These are phyloP conservation scores for Incurvaria masculella DNA, from an alignment of 2,888 invertebrate species.

Conservation along the genomic window DNA sequence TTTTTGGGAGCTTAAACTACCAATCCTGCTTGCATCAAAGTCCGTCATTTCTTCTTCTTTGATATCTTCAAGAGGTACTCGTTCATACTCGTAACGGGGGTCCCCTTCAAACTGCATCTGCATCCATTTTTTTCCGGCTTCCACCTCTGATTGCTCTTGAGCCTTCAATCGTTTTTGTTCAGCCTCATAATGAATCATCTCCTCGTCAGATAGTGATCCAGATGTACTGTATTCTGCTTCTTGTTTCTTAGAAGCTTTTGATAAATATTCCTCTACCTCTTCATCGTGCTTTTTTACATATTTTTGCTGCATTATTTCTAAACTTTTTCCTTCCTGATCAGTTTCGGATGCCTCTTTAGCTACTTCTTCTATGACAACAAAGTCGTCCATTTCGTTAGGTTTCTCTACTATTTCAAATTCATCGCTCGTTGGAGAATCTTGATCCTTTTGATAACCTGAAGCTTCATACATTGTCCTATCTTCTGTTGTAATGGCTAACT, in stretches of 20 bases:
- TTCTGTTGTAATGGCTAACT: slow-evolving; percentile 59
- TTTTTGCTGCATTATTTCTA: slow-evolving; percentile 58
- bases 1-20: slow-evolving; percentile 75
- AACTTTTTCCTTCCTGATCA: slow-evolving; percentile 79
- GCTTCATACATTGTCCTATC: slow-evolving; percentile 52
- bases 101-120: slow-evolving; percentile 85
- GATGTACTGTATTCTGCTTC: slow-evolving; percentile 57
- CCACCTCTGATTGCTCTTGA: slow-evolving; percentile 54
- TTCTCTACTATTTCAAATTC: slow-evolving; percentile 87
- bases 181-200: slow-evolving; percentile 62
- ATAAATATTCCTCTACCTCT: slow-evolving; percentile 68
- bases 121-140: slow-evolving; percentile 83
- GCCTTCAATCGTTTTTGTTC: slow-evolving; percentile 58
- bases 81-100: slow-evolving; percentile 74
- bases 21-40: slow-evolving; percentile 74
- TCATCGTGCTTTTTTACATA: slow-evolving; percentile 62
- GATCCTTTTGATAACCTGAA: slow-evolving; percentile 48
- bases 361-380: slow-evolving; percentile 85
- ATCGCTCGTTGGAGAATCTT: slow-evolving; percentile 76
- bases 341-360: slow-evolving; percentile 82
- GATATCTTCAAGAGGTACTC: slow-evolving; percentile 85
- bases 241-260: slow-evolving; percentile 65
- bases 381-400: slow-evolving; percentile 83
- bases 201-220: slow-evolving; percentile 58
- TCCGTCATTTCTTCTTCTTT: slow-evolving; percentile 90